Base-by-base conservation (phyloP, 1,140 invertebrate species). In the Drosophila punjabiensis region DNA sequence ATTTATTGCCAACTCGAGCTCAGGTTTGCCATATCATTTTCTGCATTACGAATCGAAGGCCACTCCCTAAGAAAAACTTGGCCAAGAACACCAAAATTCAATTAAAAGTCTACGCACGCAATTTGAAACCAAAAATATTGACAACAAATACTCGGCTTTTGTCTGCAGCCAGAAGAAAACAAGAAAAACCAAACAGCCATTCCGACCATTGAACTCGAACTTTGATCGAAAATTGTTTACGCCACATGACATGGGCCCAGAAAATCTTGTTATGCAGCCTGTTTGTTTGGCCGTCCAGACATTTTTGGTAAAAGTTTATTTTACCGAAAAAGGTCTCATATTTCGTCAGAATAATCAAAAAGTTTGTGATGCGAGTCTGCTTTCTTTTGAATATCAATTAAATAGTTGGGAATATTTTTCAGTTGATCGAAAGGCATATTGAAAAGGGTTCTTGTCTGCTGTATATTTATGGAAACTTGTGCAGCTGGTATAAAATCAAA, bases 51-150 rank as follows among this genome's bases (percentile, higher is more conserved):
- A 66, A 47, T 65, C 39, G 35, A 13, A 48, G 53, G 50, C 52
- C 43, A 79, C 63, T 47, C 45, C 68, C 60, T 24, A 65, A 66
- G 20, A 75, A 74, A 74, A 14, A 33, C 33, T 35, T 55, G 41
- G 43, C 37, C 35, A 37, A 68, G 48, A 69, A 76, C 77, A 73
- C 48, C 55, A 69, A 56, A 88, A 88, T 81, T 88, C 85, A 90
- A 89, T 88, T 88, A 89, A 89, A 85, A 88, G 76, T 79, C 85
- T 75, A 76, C 89, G 75, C 85, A 88, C 86, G 86, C 78, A 66
- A 67, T 73, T 56, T 62, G 75, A 70, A 69, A 80, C 47, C 39
- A 76, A 79, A 87, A 76, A 88, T 86, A 83, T 88, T 86, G 83
- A 77, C 71, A 77, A 69, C 70, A 74, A 63, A 65, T 58, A 67